Evolutionary conservation across 2,113 vertebrate species (phyloP).

Genomic region (Oncorhynchus kisutch): DNA sequence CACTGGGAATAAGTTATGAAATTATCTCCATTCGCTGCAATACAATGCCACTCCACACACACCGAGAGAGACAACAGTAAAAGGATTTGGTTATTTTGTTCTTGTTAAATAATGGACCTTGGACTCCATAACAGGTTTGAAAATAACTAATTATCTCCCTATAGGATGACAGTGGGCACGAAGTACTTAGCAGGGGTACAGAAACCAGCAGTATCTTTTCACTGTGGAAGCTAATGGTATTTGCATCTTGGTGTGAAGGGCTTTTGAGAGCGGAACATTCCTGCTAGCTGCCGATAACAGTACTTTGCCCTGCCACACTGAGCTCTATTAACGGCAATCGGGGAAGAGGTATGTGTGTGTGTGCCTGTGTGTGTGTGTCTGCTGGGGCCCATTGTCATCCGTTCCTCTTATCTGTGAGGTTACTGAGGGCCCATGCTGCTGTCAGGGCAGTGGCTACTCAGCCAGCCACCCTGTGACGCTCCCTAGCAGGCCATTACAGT

Average conservation of each 20-base stretch:
- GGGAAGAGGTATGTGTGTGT: conserved; percentile 36
- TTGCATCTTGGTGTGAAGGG: conserved; percentile 44
- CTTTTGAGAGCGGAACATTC: conserved; percentile 46
- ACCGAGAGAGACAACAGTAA: conserved; percentile 31
- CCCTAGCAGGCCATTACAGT: neutral
- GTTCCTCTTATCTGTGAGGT: conserved; percentile 40
- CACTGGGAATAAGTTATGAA: conserved; percentile 31
- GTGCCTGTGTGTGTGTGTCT: conserved; percentile 9
- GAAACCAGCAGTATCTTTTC: conserved; percentile 52
- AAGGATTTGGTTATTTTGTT: conserved; percentile 51
- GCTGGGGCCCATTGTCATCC: conserved; percentile 12
- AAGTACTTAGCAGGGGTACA: conserved; percentile 41
- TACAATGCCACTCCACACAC: conserved; percentile 38
- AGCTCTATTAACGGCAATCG: conserved; percentile 61
- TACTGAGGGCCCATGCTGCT: conserved; percentile 9
- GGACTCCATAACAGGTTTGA: conserved; percentile 29
- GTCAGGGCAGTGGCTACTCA: neutral
- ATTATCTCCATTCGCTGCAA: conserved; percentile 16
- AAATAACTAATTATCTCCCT: conserved; percentile 59
- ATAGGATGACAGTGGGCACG: conserved; percentile 49
- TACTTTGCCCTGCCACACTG: conserved; percentile 48
- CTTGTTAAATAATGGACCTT: conserved; percentile 40
- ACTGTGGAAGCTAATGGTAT: conserved; percentile 59
- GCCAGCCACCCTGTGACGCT: neutral
- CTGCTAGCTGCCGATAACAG: conserved; percentile 60